Percentiles rank a stretch among this genome's conserved stretches.
phyloP scores from a whole-genome alignment of 2,888 invertebrate genomes.

The Entomobrya multifasciata region DNA sequence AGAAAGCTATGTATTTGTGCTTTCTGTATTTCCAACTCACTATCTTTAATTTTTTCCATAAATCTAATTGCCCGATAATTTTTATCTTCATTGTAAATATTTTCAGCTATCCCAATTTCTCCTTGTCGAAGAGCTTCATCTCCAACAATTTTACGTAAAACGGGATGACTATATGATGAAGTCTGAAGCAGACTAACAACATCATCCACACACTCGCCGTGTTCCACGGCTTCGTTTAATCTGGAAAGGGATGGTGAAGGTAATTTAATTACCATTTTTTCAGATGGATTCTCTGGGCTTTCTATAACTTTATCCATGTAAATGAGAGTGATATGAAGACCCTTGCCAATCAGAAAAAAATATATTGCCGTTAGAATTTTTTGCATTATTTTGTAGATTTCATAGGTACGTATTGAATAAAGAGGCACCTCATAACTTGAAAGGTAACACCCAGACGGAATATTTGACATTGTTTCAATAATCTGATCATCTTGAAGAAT shows the following conservation, averaged over 20 bases:
- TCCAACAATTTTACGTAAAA: slow-evolving; percentile 45
- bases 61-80: slow-evolving; percentile 40
- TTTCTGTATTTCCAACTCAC: slow-evolving; percentile 22
- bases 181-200: not conserved
- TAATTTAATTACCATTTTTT: slow-evolving; percentile 35
- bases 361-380: not conserved
- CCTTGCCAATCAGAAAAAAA: no score
- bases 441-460: slow-evolving; percentile 57
- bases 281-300: slow-evolving; percentile 37
- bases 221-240: slow-evolving; percentile 17
- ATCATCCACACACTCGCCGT: slow-evolving; percentile 47
- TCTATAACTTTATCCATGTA: slow-evolving; percentile 60
- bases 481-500: slow-evolving; percentile 52
- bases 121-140: slow-evolving; percentile 65
- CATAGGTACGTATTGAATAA: no score
- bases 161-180: slow-evolving; percentile 23
- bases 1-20: slow-evolving; percentile 44
- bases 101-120: slow-evolving; percentile 31
- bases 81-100: slow-evolving; percentile 35
- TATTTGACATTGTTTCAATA: slow-evolving; percentile 51
- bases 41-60: slow-evolving; percentile 26
- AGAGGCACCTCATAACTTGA: slow-evolving; percentile 53
- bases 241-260: slow-evolving; percentile 19
- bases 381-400: no score
- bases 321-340: slow-evolving; percentile 36